Conservation (phyloP, 2,113 vertebrate species). For the Pimephales promelas region DNA sequence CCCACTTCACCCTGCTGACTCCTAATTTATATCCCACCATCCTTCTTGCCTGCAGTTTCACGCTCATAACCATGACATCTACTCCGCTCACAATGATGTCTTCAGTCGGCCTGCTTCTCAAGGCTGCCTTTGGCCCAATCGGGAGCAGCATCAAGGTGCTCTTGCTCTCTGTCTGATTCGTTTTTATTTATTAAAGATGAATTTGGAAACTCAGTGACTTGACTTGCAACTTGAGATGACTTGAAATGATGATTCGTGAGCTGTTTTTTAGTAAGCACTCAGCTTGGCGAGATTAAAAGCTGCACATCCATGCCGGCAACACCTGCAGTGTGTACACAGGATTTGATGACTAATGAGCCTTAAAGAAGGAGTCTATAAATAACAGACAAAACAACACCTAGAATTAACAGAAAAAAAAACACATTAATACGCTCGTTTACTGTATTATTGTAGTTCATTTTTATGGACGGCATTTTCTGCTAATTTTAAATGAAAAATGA, state of each 20-base stretch:
- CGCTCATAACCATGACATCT: conserved; percentile 76
- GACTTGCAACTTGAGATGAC: not conserved
- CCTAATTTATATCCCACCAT: conserved; percentile 61
- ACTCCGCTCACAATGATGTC: conserved; percentile 74
- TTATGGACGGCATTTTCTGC: too few species aligned
- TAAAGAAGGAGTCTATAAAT: not conserved
- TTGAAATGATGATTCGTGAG: not conserved
- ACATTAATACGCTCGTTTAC: too few species aligned
- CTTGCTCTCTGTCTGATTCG: conserved; percentile 20
- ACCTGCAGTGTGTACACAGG: not conserved
- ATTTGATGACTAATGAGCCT: not conserved
- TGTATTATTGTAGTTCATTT: too few species aligned
- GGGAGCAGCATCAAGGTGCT: not conserved
- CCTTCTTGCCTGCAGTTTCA: conserved; percentile 73
- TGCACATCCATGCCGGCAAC: not conserved
- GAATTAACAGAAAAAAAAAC: not conserved
- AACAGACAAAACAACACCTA: not conserved
- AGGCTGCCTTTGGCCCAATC: conserved; percentile 64
- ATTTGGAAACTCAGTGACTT: not conserved
- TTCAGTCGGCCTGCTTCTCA: conserved; percentile 75
- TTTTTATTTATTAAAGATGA: not conserved
- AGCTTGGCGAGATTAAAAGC: not conserved
- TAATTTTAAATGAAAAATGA: too few species aligned
- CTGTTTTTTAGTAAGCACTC: not conserved
- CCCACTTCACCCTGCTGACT: conserved; percentile 17